These are phyloP conservation scores for Xylocopa sonorina DNA, from an alignment of 1,140 invertebrate species.

Conservation along the genomic window DNA sequence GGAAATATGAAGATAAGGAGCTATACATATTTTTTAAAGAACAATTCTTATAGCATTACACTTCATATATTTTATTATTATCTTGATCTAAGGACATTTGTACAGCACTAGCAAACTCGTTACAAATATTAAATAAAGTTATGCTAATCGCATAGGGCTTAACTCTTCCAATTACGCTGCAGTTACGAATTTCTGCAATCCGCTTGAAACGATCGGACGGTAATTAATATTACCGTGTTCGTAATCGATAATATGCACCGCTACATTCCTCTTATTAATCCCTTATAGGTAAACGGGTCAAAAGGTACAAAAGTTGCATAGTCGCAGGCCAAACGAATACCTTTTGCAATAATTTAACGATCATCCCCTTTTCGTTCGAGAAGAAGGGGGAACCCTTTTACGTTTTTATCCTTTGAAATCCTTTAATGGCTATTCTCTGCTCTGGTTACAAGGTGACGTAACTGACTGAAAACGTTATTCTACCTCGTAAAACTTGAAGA, in stretches of 20 bases:
- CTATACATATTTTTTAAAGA: no score
- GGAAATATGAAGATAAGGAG: no score
- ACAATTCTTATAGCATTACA: no score
- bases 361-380: neutral
- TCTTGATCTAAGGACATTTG: no score
- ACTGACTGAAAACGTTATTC: slow-evolving; percentile 65
- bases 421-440: slow-evolving; percentile 60
- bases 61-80: no score
- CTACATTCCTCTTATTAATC: neutral
- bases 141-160: no score
- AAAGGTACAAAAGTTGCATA: slow-evolving; percentile 16
- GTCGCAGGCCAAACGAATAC: slow-evolving; percentile 38
- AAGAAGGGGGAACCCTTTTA: neutral
- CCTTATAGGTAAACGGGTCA: slow-evolving; percentile 26
- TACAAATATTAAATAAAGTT: no score
- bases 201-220: neutral
- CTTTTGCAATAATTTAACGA: slow-evolving; percentile 58
- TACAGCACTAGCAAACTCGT: no score
- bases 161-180: no score
- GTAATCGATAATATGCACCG: neutral
- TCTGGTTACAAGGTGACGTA: slow-evolving; percentile 56
- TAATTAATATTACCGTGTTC: neutral
- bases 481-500: slow-evolving; percentile 42
- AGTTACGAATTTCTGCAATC: neutral
- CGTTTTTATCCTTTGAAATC: slow-evolving; percentile 62